phyloP scores from a whole-genome alignment of 2,113 vertebrate species.

The Cervus canadensis region DNA sequence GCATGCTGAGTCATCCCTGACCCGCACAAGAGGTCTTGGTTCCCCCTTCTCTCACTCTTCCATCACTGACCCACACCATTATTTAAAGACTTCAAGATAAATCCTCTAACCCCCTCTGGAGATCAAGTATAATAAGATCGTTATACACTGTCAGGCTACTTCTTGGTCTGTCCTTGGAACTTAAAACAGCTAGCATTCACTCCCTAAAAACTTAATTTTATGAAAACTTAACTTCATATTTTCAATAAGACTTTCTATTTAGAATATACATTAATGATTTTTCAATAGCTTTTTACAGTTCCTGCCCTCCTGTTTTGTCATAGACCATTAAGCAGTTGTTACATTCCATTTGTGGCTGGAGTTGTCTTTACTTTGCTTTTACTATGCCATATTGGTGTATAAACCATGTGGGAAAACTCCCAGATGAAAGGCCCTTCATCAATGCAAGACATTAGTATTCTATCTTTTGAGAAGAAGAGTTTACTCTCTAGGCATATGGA shows the following conservation, averaged over 20 bases:
- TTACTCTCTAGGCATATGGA: conserved; percentile 54
- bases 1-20: not conserved
- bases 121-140: not conserved
- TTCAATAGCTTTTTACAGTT: conserved; percentile 37
- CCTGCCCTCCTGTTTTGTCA: conserved; percentile 19
- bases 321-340: conserved; percentile 50
- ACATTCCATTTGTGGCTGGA: conserved; percentile 20
- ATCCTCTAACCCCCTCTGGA: not conserved
- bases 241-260: conserved; percentile 25
- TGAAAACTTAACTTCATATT: not conserved
- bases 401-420: conserved; percentile 39
- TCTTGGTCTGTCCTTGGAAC: not conserved
- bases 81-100: not conserved
- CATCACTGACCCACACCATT: not conserved
- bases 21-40: not conserved
- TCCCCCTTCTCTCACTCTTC: not conserved
- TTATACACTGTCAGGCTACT: not conserved
- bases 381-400: conserved; percentile 18
- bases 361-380: conserved; percentile 32
- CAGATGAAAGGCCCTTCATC: conserved; percentile 38
- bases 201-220: not conserved
- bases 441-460: conserved; percentile 54
- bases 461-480: conserved; percentile 40
- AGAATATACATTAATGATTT: conserved; percentile 38
- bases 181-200: not conserved